A percentile compares a stretch with the other conserved stretches of the same genome.
phyloP scores from a whole-genome alignment of 1,140 invertebrate genomes.

The Bacillus rossius region DNA sequence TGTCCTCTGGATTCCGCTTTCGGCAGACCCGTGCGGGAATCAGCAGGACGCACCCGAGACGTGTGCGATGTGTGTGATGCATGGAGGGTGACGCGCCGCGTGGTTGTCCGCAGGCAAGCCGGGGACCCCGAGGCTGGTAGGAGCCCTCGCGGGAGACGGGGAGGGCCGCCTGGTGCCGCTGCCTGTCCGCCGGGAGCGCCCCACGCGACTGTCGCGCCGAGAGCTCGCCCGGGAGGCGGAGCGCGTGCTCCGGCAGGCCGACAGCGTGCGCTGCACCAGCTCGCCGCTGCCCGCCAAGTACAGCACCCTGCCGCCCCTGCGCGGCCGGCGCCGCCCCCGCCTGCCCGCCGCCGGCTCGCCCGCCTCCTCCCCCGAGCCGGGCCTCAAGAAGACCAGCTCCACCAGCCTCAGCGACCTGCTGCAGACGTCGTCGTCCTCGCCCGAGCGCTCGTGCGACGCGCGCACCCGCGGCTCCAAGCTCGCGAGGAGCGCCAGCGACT shows the following conservation, averaged over 20 bases:
- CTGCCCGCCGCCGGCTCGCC: not conserved
- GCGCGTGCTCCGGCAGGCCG: constrained; percentile 57
- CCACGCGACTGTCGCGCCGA: constrained; percentile 54
- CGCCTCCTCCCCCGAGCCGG: not conserved
- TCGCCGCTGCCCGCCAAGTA: constrained; percentile 44
- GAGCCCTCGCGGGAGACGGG: constrained; percentile 42
- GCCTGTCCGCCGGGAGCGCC: constrained; percentile 57
- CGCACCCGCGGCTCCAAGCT: not conserved
- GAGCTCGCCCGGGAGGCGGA: constrained; percentile 65
- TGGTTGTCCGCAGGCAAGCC: not conserved
- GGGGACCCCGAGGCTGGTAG: constrained; percentile 31
- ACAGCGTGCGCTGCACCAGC: constrained; percentile 53
- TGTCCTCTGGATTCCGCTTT: no score
- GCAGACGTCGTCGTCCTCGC: constrained; percentile 17
- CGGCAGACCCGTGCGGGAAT: no score
- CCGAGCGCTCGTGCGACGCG: not conserved
- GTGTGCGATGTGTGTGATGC: no score
- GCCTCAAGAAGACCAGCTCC: constrained; percentile 4
- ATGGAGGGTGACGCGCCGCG: not conserved
- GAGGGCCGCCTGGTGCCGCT: constrained; percentile 45
- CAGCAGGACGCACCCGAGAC: no score
- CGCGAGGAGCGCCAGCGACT: constrained; percentile 9
- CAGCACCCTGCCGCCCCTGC: constrained; percentile 51
- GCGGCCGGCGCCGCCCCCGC: not conserved
- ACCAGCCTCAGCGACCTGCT: constrained; percentile 4